Base-by-base conservation (phyloP, 2,888 invertebrate genomes). In the Xestobium rufovillosum region DNA sequence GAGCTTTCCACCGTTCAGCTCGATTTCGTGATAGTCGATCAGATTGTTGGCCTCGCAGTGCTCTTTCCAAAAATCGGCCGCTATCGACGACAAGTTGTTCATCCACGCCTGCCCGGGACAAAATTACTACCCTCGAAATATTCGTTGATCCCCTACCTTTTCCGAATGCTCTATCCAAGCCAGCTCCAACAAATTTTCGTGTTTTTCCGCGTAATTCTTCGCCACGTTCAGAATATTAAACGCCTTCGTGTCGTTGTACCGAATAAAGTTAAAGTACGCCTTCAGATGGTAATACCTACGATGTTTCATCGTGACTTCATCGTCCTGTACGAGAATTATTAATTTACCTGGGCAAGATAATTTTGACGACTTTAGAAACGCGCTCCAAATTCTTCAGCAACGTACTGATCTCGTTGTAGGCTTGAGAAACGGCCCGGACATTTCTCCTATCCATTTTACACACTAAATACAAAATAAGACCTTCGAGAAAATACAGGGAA, bases 401-500 rank as follows among this genome's bases (percentile, higher is more conserved):
- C 0, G 41, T 27, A 26, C 52, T 47, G 28, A 67, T 61, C 27
- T 60, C 53, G 1, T 33, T 31, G n/a, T 57, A 45, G 14, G 61
- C 55, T 11, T 43, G 38, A 2, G 45, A 36, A 17, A 61, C 44
- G 2, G 49, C 51, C 10, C 44, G 34, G 2, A 58, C 38, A 38
- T 59, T 60, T 16, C 57, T 56, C 26, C 44, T 52, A 38, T 61
- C 59, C 49, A 57, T 55, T 48, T 58, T 57, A 25, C 43, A 56
- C 49, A 75, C 74, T 32, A 76, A 61, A 29, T 57, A 64, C 36
- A 76, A 67, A 2, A 77, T 55, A 11, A 74, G 56, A 1, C 74
- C 75, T 54, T 78, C 78, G 1, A 75, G 57, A 29, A 71, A 57
- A 45, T 73, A 69, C n/a, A 72, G 53, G 1, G 65, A 52, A 1